A percentile compares a stretch with the other conserved stretches of the same genome.
Evolutionary conservation across 2,797 vertebrate species (phyloP).

Genomic region (Lophotriccus pileatus): DNA sequence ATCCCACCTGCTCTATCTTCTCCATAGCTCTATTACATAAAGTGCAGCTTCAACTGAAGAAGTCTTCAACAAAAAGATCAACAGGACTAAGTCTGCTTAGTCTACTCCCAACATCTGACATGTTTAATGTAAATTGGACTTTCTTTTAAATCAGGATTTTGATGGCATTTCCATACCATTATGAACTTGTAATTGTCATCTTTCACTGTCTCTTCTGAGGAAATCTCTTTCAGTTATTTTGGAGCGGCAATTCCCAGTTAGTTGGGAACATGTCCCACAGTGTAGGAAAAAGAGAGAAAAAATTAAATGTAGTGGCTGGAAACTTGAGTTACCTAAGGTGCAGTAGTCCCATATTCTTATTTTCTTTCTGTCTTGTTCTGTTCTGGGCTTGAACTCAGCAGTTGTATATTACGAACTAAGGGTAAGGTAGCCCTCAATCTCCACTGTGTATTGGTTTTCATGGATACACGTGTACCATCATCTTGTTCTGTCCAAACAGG

Average conservation of each 20-base stretch:
- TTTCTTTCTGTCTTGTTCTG: constrained; percentile 5
- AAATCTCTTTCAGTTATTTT: neutral
- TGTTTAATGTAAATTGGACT: neutral
- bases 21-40: fast-evolving
- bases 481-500: neutral
- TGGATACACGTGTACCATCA: constrained; percentile 12
- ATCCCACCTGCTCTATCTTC: neutral
- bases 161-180: neutral
- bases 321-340: neutral
- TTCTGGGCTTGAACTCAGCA: constrained; percentile 29
- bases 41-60: neutral
- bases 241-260: neutral
- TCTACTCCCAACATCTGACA: neutral
- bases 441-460: constrained; percentile 14
- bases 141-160: neutral
- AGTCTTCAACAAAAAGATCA: neutral
- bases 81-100: neutral
- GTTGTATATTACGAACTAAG: constrained; percentile 26
- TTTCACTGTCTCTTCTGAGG: neutral
- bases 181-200: neutral
- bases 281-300: neutral
- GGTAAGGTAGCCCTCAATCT: neutral
- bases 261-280: neutral
- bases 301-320: neutral
- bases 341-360: neutral